These are phyloP conservation scores for Gadus chalcogrammus DNA, from an alignment of 2,113 vertebrate genomes.

Conservation along the genomic window DNA sequence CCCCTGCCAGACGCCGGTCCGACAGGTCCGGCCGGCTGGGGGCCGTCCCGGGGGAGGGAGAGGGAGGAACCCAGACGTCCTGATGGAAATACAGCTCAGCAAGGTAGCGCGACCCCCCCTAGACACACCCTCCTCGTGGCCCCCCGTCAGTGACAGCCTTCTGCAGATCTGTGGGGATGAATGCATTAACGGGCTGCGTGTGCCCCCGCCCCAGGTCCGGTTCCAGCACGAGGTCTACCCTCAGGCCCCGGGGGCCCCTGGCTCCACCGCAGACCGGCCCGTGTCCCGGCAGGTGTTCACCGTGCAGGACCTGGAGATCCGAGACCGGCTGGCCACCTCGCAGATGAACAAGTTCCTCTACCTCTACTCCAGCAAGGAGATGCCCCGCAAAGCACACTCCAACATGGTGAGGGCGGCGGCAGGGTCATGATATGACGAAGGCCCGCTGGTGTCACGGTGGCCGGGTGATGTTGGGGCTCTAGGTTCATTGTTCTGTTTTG, in stretches of 20 bases:
- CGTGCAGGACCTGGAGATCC: slow-evolving; percentile 95
- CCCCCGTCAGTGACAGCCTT: too few relatives aligned
- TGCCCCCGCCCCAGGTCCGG: slow-evolving; percentile 76
- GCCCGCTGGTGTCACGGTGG: not conserved
- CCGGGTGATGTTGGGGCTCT: not conserved
- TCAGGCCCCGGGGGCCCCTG: slow-evolving; percentile 54
- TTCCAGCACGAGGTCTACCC: slow-evolving; percentile 97
- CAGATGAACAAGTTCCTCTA: slow-evolving; percentile 99
- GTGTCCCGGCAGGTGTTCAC: slow-evolving; percentile 91
- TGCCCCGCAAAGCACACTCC: slow-evolving; percentile 92
- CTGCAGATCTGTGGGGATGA: too few relatives aligned
- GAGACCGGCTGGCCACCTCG: slow-evolving; percentile 91
- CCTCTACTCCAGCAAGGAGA: slow-evolving; percentile 92
- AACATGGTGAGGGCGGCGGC: slow-evolving; percentile 80
- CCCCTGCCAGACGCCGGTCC: slow-evolving; percentile 88
- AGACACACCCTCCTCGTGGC: not conserved
- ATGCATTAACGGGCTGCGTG: not conserved
- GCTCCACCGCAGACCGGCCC: slow-evolving; percentile 76
- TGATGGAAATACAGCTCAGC: slow-evolving; percentile 98
- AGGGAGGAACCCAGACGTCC: slow-evolving; percentile 88
- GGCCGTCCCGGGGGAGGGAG: slow-evolving; percentile 76
- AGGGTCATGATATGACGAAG: too few relatives aligned
- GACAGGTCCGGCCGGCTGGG: slow-evolving; percentile 69
- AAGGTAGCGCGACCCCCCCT: slow-evolving; percentile 75
- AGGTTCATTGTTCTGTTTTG: not conserved